Evolutionary conservation across 1,140 invertebrate species (phyloP), one percentile per base, ranked within the genome.

Genomic region (Ylistrum balloti): DNA sequence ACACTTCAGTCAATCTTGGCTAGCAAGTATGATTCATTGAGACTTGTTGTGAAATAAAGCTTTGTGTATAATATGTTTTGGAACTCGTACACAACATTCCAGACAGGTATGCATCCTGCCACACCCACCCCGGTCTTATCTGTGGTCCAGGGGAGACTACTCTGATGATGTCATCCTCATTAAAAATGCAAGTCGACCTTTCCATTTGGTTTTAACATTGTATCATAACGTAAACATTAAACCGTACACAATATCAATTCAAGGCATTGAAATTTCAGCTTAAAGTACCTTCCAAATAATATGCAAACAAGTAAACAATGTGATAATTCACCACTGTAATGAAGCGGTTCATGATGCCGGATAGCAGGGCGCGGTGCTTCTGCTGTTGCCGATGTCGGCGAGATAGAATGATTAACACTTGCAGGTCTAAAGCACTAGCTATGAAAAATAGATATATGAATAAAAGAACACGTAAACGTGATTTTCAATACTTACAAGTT

Each of bases 151-250:
- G 56, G 56, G 56, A n/a, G n/a, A 28, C 28, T 3, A 74, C 56
- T 74, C 56, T n/a, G 22, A 74, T 74, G 56, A 74, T 74, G 56
- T 74, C 56, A 74, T 74, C 56, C 56, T 74, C 56, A 74, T 74
- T 74, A 74, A 74, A 74, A 74, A 74, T 74, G 56, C 56, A 5
- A 3, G 56, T n/a, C 9, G 11, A 74, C 1, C 56, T 22, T 13
- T 38, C 5, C 35, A 74, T 28, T 74, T 11, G n/a, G 56, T 28
- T 5, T 74, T 5, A 28, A 28, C 28, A 7, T 74, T 9, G 56
- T 28, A n/a, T 28, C 28, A 28, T 2, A 74, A n/a, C 22, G 3
- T n/a, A 28, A 9, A 74, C 22, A 74, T 5, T 74, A 5, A 11
- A 20, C 7, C 5, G 3, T 28, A n/a, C 56, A 74, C 15, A 9